Conservation (phyloP, 2,797 vertebrate genomes). For the Sebastes paucispinis region DNA sequence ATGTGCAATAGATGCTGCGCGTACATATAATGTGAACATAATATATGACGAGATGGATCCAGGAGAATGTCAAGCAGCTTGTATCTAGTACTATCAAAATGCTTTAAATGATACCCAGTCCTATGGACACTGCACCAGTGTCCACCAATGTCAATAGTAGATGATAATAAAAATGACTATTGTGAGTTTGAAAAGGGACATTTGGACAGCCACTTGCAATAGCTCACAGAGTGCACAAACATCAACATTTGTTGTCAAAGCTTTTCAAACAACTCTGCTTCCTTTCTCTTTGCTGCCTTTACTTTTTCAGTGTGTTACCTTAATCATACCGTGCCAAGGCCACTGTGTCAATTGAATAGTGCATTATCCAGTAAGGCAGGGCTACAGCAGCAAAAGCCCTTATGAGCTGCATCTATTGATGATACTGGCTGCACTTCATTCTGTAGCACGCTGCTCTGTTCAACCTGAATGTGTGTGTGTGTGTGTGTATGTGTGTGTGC, state of each 20-base stretch:
- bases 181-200: not conserved
- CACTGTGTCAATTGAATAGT: conserved; percentile 27
- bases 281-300: not conserved
- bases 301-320: not conserved
- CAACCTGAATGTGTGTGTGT: not conserved
- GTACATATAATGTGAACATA: too few relatives aligned
- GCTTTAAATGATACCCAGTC: not conserved
- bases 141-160: not conserved
- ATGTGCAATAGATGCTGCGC: too few relatives aligned
- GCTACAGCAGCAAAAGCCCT: conserved; percentile 28
- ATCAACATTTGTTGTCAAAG: not conserved
- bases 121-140: not conserved
- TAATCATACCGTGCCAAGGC: conserved; percentile 4
- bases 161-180: not conserved
- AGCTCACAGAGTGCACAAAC: not conserved
- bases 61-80: not conserved
- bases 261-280: not conserved
- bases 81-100: not conserved
- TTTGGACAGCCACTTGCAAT: not conserved
- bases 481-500: not conserved
- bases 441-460: not conserved
- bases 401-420: conserved; percentile 38
- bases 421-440: conserved; percentile 37
- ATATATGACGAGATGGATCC: too few relatives aligned
- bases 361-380: conserved; percentile 13